Evolutionary conservation across 2,797 vertebrate genomes (phyloP), one percentile per base, ranked within the genome.

Genomic region (Takifugu rubripes): DNA sequence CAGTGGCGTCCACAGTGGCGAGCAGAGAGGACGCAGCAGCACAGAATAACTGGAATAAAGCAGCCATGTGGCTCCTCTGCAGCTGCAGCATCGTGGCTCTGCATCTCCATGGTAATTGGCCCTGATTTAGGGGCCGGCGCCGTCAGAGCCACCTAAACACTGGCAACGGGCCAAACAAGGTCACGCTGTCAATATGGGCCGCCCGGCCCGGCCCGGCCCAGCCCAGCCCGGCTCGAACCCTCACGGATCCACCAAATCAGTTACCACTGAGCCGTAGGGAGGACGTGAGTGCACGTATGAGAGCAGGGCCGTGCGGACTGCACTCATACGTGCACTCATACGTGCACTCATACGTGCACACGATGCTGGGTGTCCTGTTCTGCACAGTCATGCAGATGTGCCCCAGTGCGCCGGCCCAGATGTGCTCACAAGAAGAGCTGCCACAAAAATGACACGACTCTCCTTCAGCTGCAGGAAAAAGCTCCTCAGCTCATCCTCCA

Each of bases 121-220:
- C 61, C 62, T 89, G 87, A 91, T 89, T 90, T 89, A 91, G 59
- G 74, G 82, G 66, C 80, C 76, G 56, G 66, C 66, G 73, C 75
- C 78, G 73, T 78, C 79, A 76, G 77, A 76, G 77, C 81, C 66
- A 69, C 77, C 79, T 68, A 70, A 71, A 81, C 68, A 33, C 66
- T 86, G 85, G 81, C 82, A 66, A 40, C 5, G 58, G 63, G 75
- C 87, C 86, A 84, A 75, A 62, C 66, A 49, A 79, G 70, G 76
- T 75, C 81, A 78, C 47, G 14, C 78, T 77, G 86, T 87, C 84
- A 70, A 84, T 83, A 86, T 72, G 76, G 75, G 71, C 65, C 70
- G 67, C 76, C 74, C 61, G 58, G 48, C 59, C 70, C 53, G 1
- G 49, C 56, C 69, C 49, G 1, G 47, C 14, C 64, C 60, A 42